Base-by-base conservation (phyloP, 2,888 invertebrate genomes). In the Allygus modestus region DNA sequence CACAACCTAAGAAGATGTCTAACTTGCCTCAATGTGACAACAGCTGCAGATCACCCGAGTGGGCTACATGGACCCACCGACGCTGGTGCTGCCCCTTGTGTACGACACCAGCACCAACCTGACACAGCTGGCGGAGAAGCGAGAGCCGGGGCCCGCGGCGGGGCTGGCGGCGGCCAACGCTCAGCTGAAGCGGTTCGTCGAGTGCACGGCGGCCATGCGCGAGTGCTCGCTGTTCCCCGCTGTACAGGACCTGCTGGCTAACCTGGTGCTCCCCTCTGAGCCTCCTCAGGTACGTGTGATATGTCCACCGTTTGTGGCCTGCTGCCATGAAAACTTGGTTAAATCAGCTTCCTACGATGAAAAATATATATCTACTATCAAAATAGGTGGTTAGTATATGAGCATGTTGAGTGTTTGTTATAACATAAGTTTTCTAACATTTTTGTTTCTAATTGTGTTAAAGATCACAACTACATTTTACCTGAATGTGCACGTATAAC, bases 191-290 rank as follows among this genome's bases (percentile, higher is more conserved):
- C 91, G 94, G 87, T 97, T 96, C 90, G 93, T 94, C 82, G 97
- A 97, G 89, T 96, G 94, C 90, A 93, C 93, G 87, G 93, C 91
- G 7, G 92, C 88, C 26, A 88, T 91, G 87, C 92, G 92, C 88
- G 97, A 98, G 89, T 98, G 98, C 90, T 96, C 97, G 20, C 93
- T 98, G 83, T 98, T 96, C 91, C 97, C 98, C 41, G 97, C 98
- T 26, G 95, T 98, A 75, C 93, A 97, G 86, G 98, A 98, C 91
- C 92, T 98, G 84, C 91, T 98, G 82, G 93, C 95, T 54, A 97
- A 96, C 92, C 93, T 98, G 88, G 94, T 94, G 65, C 91, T 97
- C 86, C 97, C 97, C 75, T 94, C 95, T 41, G 97, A 97, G 89
- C 93, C 94, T 84, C 94, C 94, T 54, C 87, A 87, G 86, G 86